A percentile compares a stretch with the other conserved stretches of the same genome.
Evolutionary conservation across 2,113 vertebrate genomes (phyloP).

Genomic region (Diphyllodes magnificus): DNA sequence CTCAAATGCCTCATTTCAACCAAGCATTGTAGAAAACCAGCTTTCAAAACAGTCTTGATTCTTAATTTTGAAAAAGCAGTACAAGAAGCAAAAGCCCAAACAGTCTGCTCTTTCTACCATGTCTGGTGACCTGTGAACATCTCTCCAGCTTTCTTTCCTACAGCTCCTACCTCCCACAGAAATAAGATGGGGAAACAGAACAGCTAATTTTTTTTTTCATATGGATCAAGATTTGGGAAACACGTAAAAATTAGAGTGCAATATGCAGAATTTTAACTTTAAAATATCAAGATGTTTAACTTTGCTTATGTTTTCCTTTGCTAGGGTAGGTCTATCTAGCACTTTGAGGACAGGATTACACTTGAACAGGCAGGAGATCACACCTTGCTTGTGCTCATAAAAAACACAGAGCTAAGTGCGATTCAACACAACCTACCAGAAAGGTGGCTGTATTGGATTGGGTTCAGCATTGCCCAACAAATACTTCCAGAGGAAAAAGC

Average conservation of each 20-base stretch:
- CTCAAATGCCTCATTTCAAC: not conserved
- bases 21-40: not conserved
- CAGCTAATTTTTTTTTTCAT: not conserved
- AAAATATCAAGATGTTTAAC: not conserved
- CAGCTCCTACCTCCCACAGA: not conserved
- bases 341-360: not conserved
- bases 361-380: not conserved
- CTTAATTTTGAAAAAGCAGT: not conserved
- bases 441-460: not conserved
- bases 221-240: not conserved
- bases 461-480: not conserved
- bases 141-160: not conserved
- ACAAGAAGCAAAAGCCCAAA: not conserved
- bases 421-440: not conserved
- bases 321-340: not conserved
- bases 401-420: not conserved
- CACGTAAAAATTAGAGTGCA: not conserved
- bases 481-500: not conserved
- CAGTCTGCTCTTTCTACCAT: not conserved
- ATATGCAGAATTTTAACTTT: fast-evolving
- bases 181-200: not conserved
- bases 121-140: not conserved
- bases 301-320: not conserved
- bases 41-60: not conserved
- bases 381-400: not conserved